Conservation (phyloP, 2,888 invertebrate genomes). For the Nymphalis urticae region DNA sequence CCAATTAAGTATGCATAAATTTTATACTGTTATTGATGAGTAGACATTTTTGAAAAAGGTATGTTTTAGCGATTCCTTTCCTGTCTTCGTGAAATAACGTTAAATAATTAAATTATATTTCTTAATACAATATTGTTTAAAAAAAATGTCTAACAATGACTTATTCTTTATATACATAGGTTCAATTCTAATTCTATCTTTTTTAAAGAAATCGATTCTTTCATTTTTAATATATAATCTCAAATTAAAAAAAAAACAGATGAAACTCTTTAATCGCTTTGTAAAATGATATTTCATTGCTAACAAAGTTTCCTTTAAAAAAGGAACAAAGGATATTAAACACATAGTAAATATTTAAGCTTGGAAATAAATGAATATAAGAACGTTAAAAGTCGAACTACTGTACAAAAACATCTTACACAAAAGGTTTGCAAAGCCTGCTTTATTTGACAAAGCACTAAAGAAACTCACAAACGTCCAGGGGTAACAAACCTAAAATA, state of each 20-base stretch:
- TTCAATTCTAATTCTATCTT: too few relatives aligned
- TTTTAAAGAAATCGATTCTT: too few relatives aligned
- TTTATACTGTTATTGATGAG: conserved; percentile 10
- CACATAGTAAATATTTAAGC: conserved; percentile 16
- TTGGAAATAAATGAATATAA: conserved; percentile 16
- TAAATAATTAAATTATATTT: not conserved
- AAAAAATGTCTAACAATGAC: too few relatives aligned
- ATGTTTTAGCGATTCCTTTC: not conserved
- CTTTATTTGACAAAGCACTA: conserved; percentile 24
- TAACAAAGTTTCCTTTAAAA: not conserved
- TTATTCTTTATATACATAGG: too few relatives aligned
- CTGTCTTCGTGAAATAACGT: not conserved
- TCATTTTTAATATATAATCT: too few relatives aligned
- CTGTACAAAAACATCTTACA: conserved; percentile 18
- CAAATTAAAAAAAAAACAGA: conserved; percentile 4
- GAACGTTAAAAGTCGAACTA: conserved; percentile 22
- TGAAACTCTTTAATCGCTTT: not conserved
- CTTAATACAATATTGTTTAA: not conserved
- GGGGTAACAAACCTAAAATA: conserved; percentile 41
- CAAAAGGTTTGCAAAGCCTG: conserved; percentile 24
- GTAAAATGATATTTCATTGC: not conserved
- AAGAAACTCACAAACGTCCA: conserved; percentile 22
- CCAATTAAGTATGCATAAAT: conserved; percentile 33
- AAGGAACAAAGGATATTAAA: conserved; percentile 14
- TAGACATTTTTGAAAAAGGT: not conserved